A percentile compares a stretch with the other conserved stretches of the same genome.
These are phyloP conservation scores for Dromiciops gliroides DNA, from an alignment of 2,113 vertebrate species.

Conservation along the genomic window DNA sequence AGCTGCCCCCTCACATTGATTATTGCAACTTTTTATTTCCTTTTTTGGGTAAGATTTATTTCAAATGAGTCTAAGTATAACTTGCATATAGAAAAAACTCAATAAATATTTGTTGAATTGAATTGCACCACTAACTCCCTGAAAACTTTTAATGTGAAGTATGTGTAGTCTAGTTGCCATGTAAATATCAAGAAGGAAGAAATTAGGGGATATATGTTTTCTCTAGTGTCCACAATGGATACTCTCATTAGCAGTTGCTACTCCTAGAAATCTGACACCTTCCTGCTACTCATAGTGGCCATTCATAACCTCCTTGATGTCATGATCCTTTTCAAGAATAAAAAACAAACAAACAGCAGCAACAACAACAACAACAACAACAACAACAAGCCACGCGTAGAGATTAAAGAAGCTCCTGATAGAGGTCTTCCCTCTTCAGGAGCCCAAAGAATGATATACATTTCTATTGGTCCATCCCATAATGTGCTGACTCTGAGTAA, in stretches of 20 bases:
- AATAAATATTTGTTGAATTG: neutral
- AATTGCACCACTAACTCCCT: neutral
- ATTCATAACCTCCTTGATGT: too few relatives aligned
- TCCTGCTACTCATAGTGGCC: too few relatives aligned
- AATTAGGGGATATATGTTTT: neutral
- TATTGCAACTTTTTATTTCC: neutral
- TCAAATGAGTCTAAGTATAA: neutral
- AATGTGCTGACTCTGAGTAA: too few relatives aligned
- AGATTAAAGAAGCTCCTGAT: too few relatives aligned
- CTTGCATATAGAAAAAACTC: neutral
- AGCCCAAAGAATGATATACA: too few relatives aligned
- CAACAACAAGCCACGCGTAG: too few relatives aligned
- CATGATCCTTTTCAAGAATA: too few relatives aligned
- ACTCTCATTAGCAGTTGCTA: neutral
- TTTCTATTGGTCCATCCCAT: too few relatives aligned
- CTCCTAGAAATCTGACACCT: too few relatives aligned
- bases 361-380: too few relatives aligned
- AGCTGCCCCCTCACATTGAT: neutral
- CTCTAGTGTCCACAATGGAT: neutral
- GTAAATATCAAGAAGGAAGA: neutral
- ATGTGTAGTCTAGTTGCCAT: neutral
- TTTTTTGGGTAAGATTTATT: neutral
- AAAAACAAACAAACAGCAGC: too few relatives aligned
- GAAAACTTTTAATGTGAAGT: neutral
- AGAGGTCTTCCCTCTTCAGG: too few relatives aligned